A percentile compares a stretch with the other conserved stretches of the same genome.
phyloP scores from a whole-genome alignment of 2,797 vertebrate genomes.

The Meriones psammophilus region DNA sequence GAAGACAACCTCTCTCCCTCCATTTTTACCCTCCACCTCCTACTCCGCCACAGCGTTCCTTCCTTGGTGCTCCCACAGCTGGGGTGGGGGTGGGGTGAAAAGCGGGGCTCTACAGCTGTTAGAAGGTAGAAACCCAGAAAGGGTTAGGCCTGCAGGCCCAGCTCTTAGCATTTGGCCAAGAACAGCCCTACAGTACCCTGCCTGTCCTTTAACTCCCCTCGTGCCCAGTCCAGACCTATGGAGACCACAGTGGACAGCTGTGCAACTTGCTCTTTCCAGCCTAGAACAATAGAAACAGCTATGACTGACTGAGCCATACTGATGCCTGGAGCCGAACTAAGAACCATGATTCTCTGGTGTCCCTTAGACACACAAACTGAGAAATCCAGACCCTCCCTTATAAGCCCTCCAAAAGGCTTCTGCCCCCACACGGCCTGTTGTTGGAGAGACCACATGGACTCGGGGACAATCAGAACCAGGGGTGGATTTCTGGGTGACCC shows the following conservation, averaged over 20 bases:
- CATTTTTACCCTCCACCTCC: accelerated
- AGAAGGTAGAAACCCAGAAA: neutral
- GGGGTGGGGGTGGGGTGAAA: no score
- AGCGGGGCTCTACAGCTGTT: neutral
- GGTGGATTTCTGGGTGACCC: neutral
- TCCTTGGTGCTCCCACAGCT: neutral
- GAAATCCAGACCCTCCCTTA: neutral
- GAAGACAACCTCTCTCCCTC: neutral
- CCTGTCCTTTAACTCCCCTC: accelerated
- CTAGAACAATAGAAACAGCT: neutral
- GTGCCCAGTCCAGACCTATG: neutral
- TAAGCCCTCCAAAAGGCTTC: neutral
- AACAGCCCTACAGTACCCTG: neutral
- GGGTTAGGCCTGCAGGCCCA: neutral
- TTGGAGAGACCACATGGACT: neutral
- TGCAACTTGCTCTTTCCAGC: neutral
- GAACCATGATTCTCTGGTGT: neutral
- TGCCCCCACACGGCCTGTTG: neutral
- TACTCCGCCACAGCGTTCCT: accelerated
- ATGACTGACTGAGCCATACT: neutral
- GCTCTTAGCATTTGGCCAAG: neutral
- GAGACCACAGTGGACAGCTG: neutral
- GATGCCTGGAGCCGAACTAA: neutral
- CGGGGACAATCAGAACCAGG: neutral
- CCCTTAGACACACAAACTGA: accelerated